Conservation (phyloP, 2,113 vertebrate genomes). For the Marcusenius ussheri region DNA sequence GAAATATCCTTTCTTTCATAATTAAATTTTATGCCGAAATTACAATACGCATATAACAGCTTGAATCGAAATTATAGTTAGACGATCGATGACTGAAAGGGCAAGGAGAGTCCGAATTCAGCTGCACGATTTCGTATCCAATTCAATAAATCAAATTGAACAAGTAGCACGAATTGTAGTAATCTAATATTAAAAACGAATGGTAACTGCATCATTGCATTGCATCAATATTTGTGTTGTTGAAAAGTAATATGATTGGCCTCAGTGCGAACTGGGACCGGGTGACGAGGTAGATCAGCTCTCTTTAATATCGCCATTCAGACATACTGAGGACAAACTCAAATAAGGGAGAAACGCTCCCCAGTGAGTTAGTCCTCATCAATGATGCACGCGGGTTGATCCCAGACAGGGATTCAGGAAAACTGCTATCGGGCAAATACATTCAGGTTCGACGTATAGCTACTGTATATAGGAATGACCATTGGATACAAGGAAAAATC, state of each 20-base stretch:
- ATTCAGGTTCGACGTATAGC: neutral
- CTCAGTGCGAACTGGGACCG: neutral
- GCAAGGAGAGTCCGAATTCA: neutral
- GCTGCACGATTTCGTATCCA: neutral
- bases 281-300: neutral
- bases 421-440: neutral
- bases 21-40: neutral
- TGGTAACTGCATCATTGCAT: neutral
- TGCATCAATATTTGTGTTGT: neutral
- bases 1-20: neutral
- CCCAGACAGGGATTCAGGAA: neutral
- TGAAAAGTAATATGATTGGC: neutral
- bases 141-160: neutral
- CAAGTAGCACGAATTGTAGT: neutral
- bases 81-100: neutral
- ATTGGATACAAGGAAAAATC: neutral
- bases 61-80: neutral
- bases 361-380: neutral
- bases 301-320: neutral
- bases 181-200: neutral
- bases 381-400: neutral
- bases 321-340: neutral
- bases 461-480: neutral
- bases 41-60: neutral
- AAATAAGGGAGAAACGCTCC: neutral